Percentiles rank a stretch among this genome's conserved stretches.
phyloP scores from a whole-genome alignment of 2,888 invertebrate species.

The Cheilosia urbana region DNA sequence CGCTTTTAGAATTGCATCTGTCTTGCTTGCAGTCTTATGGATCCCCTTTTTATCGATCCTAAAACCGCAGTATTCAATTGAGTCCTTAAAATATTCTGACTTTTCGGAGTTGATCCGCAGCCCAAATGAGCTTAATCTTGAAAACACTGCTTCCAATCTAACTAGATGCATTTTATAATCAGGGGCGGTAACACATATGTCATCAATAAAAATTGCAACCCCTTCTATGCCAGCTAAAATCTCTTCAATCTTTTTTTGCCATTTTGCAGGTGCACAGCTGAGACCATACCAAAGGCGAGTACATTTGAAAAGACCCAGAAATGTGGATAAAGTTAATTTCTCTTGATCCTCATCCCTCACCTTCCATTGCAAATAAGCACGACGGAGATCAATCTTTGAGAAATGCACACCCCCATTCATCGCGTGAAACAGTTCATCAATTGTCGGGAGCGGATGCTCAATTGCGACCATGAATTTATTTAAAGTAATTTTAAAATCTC shows the following conservation, averaged over 20 bases:
- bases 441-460: conserved; percentile 31
- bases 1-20: no score
- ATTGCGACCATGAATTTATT: conserved; percentile 4
- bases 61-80: no score
- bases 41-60: no score
- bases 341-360: conserved; percentile 68
- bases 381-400: conserved; percentile 76
- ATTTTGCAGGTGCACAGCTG: conserved; percentile 29
- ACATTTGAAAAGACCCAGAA: conserved; percentile 8
- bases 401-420: conserved; percentile 50
- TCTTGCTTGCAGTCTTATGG: no score
- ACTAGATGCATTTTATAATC: no score
- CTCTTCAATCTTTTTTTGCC: conserved; percentile 32
- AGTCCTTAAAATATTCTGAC: no score
- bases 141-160: no score
- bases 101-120: no score
- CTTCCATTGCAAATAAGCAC: conserved; percentile 79
- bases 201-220: no score
- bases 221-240: background rate
- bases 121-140: no score
- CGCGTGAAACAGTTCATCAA: conserved; percentile 17
- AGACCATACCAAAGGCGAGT: conserved; percentile 9
- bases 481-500: conserved; percentile 2
- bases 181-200: no score
- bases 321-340: conserved; percentile 12